Evolutionary conservation across 2,113 vertebrate genomes (phyloP).

Genomic region (human): DNA sequence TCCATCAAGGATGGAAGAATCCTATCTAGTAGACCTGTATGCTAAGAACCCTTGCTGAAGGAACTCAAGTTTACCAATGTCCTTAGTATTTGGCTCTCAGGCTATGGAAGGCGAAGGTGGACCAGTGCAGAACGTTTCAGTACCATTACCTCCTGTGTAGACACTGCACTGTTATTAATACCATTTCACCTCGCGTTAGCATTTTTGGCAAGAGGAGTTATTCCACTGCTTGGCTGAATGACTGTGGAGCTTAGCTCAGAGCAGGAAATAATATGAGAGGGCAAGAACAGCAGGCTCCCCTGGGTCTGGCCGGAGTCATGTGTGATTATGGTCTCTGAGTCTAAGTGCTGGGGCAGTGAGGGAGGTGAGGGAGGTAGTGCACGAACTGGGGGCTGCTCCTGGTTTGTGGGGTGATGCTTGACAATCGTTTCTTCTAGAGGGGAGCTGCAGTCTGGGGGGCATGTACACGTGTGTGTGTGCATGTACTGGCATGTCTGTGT

Average conservation of each 20-base stretch:
- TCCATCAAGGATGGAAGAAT: not conserved
- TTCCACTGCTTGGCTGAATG: not conserved
- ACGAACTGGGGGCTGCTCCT: not conserved
- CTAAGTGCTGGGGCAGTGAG: not conserved
- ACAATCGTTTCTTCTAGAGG: not conserved
- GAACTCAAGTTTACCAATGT: not conserved
- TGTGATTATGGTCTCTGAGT: not conserved
- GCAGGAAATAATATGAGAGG: not conserved
- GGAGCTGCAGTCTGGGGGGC: not conserved
- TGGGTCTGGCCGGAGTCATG: not conserved
- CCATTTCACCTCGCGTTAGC: not conserved
- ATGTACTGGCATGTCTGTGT: no score
- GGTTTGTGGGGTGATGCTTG: not conserved
- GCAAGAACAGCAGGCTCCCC: not conserved
- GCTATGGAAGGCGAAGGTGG: not conserved
- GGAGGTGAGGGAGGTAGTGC: not conserved
- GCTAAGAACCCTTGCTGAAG: not conserved
- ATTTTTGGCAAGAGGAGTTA: conserved; percentile 32
- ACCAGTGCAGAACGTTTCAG: not conserved
- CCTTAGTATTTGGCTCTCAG: not conserved
- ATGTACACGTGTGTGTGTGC: not conserved
- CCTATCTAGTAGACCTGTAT: not conserved
- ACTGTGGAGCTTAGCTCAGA: not conserved
- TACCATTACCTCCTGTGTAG: conserved; percentile 24
- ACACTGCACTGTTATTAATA: not conserved